These are phyloP conservation scores for Acipenser transmontanus DNA, from an alignment of 2,797 vertebrate species.

Conservation along the genomic window DNA sequence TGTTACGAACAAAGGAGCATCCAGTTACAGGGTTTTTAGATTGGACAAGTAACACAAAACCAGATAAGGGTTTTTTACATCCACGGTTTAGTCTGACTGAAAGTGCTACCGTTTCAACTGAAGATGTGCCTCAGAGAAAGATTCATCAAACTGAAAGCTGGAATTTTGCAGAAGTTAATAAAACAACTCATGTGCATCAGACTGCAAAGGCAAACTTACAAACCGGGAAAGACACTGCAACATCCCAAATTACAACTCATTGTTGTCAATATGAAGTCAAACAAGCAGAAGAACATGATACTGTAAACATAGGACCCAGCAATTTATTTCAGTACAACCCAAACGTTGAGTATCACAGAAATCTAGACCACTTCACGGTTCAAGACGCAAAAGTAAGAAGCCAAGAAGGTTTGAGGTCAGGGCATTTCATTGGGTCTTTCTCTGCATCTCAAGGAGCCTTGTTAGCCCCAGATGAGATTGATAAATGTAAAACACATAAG, in stretches of 20 bases:
- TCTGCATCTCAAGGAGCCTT: conserved; percentile 51
- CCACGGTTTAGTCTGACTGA: no score
- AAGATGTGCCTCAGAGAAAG: conserved; percentile 5
- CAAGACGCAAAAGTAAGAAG: conserved; percentile 24
- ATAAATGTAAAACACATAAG: conserved; percentile 61
- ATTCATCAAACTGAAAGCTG: conserved; percentile 13
- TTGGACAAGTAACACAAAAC: conserved; percentile 12
- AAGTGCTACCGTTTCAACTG: conserved; percentile 8
- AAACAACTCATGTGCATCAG: conserved; percentile 3
- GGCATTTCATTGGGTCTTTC: conserved; percentile 21
- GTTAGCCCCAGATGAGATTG: conserved; percentile 44
- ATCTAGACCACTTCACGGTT: conserved; percentile 42
- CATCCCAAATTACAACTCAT: conserved; percentile 20
- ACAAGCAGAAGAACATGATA: conserved; percentile 26
- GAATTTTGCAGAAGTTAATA: conserved; percentile 14
- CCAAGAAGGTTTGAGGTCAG: conserved; percentile 15
- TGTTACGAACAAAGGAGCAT: conserved; percentile 8
- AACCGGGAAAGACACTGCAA: conserved; percentile 20
- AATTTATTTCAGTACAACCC: conserved; percentile 37
- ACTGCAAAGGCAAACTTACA: conserved; percentile 2
- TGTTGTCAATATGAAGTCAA: conserved; percentile 20
- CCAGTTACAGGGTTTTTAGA: conserved; percentile 18
- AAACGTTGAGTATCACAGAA: conserved; percentile 44
- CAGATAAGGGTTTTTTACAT: conserved; percentile 17
- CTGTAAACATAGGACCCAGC: conserved; percentile 39